phyloP scores from a whole-genome alignment of 2,797 vertebrate species.

The Rhinella marina region DNA sequence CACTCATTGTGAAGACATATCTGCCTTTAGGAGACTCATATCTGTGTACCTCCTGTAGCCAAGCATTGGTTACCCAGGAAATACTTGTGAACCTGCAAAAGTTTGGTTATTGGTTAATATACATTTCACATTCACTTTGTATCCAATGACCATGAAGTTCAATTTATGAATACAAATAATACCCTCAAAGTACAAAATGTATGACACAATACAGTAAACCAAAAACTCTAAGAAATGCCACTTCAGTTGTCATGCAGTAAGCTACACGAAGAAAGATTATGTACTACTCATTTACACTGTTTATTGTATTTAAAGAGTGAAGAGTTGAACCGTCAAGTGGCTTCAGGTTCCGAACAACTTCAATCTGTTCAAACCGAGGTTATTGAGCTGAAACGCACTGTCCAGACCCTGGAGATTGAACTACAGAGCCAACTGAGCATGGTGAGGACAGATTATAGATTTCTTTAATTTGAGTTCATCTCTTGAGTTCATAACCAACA shows the following conservation, averaged over 20 bases:
- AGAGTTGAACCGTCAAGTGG: constrained; percentile 35
- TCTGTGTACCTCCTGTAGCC: not conserved
- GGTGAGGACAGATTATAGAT: constrained; percentile 69
- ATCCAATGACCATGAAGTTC: not conserved
- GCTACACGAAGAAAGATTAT: too few species aligned
- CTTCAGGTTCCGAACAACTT: constrained; percentile 75
- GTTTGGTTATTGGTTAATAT: not conserved
- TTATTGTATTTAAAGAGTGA: constrained; percentile 69
- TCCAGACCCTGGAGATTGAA: constrained; percentile 68
- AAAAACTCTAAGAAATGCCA: too few species aligned
- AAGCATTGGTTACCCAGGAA: too few species aligned
- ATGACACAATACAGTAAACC: too few species aligned
- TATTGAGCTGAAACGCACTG: constrained; percentile 76
- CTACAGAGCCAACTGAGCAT: constrained; percentile 88
- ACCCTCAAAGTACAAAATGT: too few species aligned
- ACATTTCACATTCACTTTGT: not conserved
- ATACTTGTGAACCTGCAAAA: not conserved
- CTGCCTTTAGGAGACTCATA: not conserved
- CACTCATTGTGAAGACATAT: not conserved
- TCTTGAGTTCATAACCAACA: not conserved
- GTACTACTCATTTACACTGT: constrained; percentile 68
- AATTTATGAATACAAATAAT: too few species aligned
- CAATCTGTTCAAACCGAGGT: constrained; percentile 82
- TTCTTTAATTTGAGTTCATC: not conserved
- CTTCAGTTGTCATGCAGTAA: too few species aligned